Base-by-base conservation (phyloP, 2,888 invertebrate species). In the Dione vanillae region DNA sequence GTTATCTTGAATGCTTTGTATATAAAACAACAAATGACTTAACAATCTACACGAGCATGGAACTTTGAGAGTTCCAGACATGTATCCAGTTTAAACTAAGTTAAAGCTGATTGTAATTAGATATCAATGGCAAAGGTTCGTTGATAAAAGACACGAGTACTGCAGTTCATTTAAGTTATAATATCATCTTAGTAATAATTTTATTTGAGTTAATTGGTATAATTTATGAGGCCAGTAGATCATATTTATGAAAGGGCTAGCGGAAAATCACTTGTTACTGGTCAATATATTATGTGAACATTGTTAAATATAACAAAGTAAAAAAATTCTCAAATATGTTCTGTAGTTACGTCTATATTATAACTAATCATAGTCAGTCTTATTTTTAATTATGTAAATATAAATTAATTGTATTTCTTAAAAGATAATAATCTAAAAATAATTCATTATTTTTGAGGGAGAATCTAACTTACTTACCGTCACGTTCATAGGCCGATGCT, bases 71-170 rank as follows among this genome's bases (percentile, higher is more conserved):
- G 16, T 20, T 40, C 49, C 49, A 64, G 49, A 40, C 40, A 9
- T 12, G 19, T 64, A 41, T 52, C 71, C 37, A 35, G 69, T 47
- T 16, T 9, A 27, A 52, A 65, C 71, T 69, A 59, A 69, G 35
- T 41, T 0, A 40, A n/a, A 40, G 51, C 67, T 49, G 62, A 45
- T 59, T 27, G 2, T 20, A 58, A 59, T 43, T 58, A 35, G 69
- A 49, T 59, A 19, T n/a, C 16, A 45, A 11, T 51, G 58, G 58
- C 69, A 70, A 51, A 65, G 69, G 65, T 65, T 20, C n/a, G 0
- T 56, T 40, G 49, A 64, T 64, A 64, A 64, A 10, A 14, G 49
- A 40, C 64, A 64, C 64, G 64, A 47, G 64, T 9, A 62, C 62
- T 43, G 62, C 16, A 35, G 35, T 45, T 45, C 61, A 45, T 16